Percentiles rank a stretch among this genome's conserved stretches.
Conservation (phyloP, 2,888 invertebrate species). For the Deilephila elpenor region DNA sequence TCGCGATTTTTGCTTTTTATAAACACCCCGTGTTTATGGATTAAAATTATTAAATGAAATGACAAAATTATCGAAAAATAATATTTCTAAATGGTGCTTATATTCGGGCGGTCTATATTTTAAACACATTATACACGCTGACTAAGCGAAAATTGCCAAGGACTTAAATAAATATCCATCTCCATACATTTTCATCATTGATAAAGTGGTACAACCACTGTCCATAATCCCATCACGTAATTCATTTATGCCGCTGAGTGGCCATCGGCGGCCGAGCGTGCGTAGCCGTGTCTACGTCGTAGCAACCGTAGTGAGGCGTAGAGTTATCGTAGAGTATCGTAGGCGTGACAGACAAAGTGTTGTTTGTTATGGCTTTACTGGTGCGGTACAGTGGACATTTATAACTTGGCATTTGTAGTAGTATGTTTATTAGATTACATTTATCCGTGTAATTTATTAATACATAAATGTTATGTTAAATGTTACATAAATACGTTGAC, state of each 20-base stretch:
- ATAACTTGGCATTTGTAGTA: not conserved
- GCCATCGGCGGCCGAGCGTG: not conserved
- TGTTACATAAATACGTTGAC: too few species aligned
- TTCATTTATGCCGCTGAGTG: slow-evolving; percentile 21
- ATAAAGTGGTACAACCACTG: slow-evolving; percentile 1
- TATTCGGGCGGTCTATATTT: too few species aligned
- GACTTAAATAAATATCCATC: not conserved
- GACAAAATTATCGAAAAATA: too few species aligned
- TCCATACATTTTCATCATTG: slow-evolving; percentile 8
- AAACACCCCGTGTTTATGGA: too few species aligned
- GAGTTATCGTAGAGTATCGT: slow-evolving; percentile 14
- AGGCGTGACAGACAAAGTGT: not conserved
- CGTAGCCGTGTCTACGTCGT: slow-evolving; percentile 20
- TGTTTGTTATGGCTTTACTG: not conserved
- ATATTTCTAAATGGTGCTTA: too few species aligned
- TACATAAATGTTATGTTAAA: too few species aligned
- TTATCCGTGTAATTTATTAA: not conserved
- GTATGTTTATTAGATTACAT: not conserved
- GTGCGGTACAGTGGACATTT: not conserved
- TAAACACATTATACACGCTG: too few species aligned
- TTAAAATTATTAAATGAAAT: too few species aligned
- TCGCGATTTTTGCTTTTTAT: too few species aligned
- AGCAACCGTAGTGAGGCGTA: slow-evolving; percentile 2
- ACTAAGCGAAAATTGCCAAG: too few species aligned
- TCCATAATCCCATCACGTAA: slow-evolving; percentile 24